Evolutionary conservation across 2,888 invertebrate species (phyloP).

Genomic region (Oligia fasciuncula): DNA sequence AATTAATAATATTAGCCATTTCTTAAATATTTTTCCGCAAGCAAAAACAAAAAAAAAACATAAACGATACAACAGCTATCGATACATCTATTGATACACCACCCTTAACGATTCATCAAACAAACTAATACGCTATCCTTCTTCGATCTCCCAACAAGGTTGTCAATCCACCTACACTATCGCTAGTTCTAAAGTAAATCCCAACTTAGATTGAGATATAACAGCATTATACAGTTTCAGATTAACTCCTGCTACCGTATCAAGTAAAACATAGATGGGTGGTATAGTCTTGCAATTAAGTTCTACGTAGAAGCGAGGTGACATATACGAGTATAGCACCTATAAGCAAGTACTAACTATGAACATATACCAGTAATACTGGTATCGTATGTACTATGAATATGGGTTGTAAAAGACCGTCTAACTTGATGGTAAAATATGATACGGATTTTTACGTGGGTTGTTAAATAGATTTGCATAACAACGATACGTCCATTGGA

Average conservation of each 20-base stretch:
- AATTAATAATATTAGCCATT: background rate
- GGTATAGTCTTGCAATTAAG: slow-evolving; percentile 46
- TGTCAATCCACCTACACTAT: slow-evolving; percentile 16
- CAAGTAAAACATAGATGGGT: slow-evolving; percentile 37
- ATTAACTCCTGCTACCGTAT: slow-evolving; percentile 45
- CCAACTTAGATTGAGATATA: slow-evolving; percentile 61
- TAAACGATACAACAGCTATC: background rate
- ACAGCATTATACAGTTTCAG: slow-evolving; percentile 36
- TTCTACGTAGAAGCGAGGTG: slow-evolving; percentile 29
- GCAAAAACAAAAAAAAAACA: background rate
- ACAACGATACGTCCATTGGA: background rate
- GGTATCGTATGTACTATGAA: slow-evolving; percentile 1
- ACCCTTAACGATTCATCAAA: background rate
- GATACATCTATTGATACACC: background rate
- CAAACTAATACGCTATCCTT: slow-evolving; percentile 31
- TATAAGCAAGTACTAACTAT: slow-evolving; percentile 16
- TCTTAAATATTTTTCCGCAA: background rate
- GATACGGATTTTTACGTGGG: background rate
- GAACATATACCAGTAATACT: slow-evolving; percentile 5
- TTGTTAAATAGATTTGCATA: background rate
- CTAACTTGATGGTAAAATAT: background rate
- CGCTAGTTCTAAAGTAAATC: slow-evolving; percentile 53
- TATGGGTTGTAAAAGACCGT: background rate
- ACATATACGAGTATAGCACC: slow-evolving; percentile 21
- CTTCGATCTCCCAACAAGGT: slow-evolving; percentile 38